These are phyloP conservation scores for Corvus moneduloides DNA, from an alignment of 2,113 vertebrate species.

Conservation along the genomic window DNA sequence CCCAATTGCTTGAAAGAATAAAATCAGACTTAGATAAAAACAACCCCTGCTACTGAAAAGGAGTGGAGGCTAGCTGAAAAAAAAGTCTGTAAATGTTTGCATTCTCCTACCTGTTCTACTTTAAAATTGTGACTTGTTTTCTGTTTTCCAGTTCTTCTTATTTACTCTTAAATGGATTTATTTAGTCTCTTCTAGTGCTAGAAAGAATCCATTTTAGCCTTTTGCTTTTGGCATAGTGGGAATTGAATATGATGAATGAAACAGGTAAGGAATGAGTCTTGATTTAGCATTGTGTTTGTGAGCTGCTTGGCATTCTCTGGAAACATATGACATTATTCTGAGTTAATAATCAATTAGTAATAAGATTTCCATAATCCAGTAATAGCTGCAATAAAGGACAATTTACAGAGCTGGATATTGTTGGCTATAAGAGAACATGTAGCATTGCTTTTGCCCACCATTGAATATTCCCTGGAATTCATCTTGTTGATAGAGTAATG, in stretches of 20 bases:
- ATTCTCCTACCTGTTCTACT: neutral
- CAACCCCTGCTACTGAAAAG: neutral
- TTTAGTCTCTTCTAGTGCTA: neutral
- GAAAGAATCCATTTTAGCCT: neutral
- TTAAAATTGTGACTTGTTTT: neutral
- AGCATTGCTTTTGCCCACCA: neutral
- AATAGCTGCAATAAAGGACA: slow-evolving; percentile 13
- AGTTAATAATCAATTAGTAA: slow-evolving; percentile 54
- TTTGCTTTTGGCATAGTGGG: neutral
- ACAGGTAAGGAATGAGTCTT: neutral
- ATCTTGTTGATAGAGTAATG: neutral
- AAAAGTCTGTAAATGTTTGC: neutral
- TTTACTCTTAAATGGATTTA: neutral
- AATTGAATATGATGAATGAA: neutral
- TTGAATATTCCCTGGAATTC: neutral
- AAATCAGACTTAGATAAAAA: neutral
- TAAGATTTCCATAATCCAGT: slow-evolving; percentile 40
- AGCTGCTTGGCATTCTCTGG: neutral
- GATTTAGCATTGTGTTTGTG: neutral
- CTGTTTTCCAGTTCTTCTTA: neutral
- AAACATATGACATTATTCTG: neutral
- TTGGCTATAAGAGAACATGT: neutral
- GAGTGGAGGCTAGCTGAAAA: neutral
- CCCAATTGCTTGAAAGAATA: neutral
- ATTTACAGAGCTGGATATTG: neutral